Evolutionary conservation across 1,140 invertebrate genomes (phyloP), one percentile per base, ranked within the genome.

Genomic region (Parapsyche elsis): DNA sequence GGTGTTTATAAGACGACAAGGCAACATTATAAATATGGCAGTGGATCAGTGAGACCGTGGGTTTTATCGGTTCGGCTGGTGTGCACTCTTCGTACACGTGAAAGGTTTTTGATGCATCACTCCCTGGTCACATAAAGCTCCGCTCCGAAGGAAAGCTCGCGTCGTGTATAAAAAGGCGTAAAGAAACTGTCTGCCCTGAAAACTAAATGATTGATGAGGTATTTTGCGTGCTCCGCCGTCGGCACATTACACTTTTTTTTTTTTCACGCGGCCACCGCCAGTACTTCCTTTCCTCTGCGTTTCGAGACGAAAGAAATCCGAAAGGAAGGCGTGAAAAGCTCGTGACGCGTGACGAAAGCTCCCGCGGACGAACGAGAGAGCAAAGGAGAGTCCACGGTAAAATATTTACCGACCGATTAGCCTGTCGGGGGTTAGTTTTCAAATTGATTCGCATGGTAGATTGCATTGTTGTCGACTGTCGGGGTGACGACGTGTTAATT

Each of bases 91-190:
- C 30, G 30, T 38, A 38, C 30, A 38, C 73, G 5, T 82, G 78
- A 80, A 82, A 82, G 81, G 73, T 80, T 82, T 82, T 82, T 82
- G 81, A 82, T 80, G 81, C 81, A 82, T 82, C 78, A 77, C 75
- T 75, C 74, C 38, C 53, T 30, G 30, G 73, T 53, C 23, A 61
- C 16, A 67, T 30, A n/a, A 16, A 16, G 46, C 73, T 9, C 44
- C 78, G 49, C 12, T 12, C n/a, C 30, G 30, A 16, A 53, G 16
- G 49, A 16, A 53, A 53, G 12, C 49, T 53, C 49, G 49, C 10
- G 49, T 53, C 49, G 49, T 16, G 2, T 16, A 53, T 30, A 79
- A 79, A 82, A 80, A 71, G 78, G 23, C 46, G 64, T 71, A 53
- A 79, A 80, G 78, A 74, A 82, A 71, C 74, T 78, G 81, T 82